A percentile compares a stretch with the other conserved stretches of the same genome.
phyloP scores from a whole-genome alignment of 2,797 vertebrate species.

The Semotilus atromaculatus region DNA sequence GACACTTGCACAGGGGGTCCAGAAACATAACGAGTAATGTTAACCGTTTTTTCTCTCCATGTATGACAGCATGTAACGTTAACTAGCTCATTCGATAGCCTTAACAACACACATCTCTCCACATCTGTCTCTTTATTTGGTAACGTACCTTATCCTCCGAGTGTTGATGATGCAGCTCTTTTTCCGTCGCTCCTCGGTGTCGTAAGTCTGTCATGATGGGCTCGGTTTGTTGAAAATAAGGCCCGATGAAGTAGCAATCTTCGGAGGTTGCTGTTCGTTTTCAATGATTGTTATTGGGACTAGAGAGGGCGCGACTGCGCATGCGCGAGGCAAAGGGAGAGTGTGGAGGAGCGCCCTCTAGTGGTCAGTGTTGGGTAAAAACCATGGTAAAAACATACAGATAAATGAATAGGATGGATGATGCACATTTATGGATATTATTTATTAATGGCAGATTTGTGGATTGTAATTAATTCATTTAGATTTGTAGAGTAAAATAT shows the following conservation, averaged over 20 bases:
- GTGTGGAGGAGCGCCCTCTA: background rate
- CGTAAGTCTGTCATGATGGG: slow-evolving; percentile 78
- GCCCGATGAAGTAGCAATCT: slow-evolving; percentile 8
- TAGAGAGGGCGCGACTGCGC: slow-evolving; percentile 9
- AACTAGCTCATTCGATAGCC: slow-evolving; percentile 34
- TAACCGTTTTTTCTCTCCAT: background rate
- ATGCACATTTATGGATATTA: background rate
- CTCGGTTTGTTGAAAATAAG: background rate
- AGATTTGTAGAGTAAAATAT: background rate
- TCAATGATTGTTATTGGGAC: slow-evolving; percentile 44
- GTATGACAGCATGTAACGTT: slow-evolving; percentile 19
- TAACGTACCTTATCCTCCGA: slow-evolving; percentile 78
- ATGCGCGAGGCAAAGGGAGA: background rate
- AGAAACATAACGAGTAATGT: background rate
- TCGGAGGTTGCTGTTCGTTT: slow-evolving; percentile 25
- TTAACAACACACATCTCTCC: background rate
- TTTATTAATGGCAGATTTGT: background rate
- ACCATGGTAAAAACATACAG: no score
- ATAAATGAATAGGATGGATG: background rate
- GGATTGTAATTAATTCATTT: background rate
- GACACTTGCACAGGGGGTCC: background rate
- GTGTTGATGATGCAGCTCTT: slow-evolving; percentile 70
- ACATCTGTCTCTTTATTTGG: background rate
- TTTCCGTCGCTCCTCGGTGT: slow-evolving; percentile 74
- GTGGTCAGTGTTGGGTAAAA: background rate